These are phyloP conservation scores for Onychomys arenicola DNA, from an alignment of 2,797 vertebrate genomes.

Conservation along the genomic window DNA sequence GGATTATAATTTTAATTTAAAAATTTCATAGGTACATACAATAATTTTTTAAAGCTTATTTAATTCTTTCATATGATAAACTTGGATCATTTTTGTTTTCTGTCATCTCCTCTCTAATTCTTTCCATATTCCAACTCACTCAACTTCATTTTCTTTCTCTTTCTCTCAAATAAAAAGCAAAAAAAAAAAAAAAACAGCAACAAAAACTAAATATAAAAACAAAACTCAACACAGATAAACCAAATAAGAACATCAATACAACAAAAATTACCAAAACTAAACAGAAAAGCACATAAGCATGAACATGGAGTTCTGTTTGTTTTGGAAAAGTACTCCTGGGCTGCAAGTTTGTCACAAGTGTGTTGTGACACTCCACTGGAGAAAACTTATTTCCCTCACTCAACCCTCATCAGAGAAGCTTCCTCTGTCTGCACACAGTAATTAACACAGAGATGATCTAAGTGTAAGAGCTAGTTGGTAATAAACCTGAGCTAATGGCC, in stretches of 20 bases:
- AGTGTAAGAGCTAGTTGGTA: too few species aligned
- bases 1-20: neutral
- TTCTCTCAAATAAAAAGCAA: neutral
- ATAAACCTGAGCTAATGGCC: too few species aligned
- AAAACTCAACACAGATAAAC: neutral
- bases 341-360: neutral
- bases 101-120: neutral
- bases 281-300: neutral
- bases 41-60: neutral
- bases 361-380: neutral
- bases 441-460: neutral
- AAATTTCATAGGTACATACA: neutral
- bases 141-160: neutral
- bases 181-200: too few species aligned
- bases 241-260: neutral
- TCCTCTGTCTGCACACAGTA: neutral
- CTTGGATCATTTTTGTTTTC: neutral
- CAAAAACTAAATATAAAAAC: neutral
- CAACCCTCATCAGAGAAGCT: neutral
- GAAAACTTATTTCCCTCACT: neutral
- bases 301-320: neutral
- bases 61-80: neutral
- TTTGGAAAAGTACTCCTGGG: neutral
- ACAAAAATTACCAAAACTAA: neutral
- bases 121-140: neutral